Evolutionary conservation across 2,797 vertebrate species (phyloP).

Genomic region (Psittacula derbiana): DNA sequence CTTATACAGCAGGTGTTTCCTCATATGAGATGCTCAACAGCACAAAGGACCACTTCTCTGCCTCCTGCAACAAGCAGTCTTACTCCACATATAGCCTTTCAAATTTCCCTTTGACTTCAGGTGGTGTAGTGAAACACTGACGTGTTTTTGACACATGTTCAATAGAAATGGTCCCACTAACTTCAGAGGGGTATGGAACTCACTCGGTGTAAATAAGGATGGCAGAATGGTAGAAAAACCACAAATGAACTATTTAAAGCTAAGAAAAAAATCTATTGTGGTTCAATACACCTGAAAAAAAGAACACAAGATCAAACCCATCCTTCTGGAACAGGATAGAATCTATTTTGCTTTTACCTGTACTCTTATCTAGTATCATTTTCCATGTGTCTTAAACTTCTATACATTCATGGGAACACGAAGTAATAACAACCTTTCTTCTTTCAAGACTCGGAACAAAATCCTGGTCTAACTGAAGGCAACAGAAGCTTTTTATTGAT

Average conservation of each 20-base stretch:
- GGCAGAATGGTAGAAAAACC: neutral
- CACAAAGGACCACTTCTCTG: neutral
- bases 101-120: neutral
- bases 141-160: neutral
- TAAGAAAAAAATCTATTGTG: neutral
- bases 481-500: neutral
- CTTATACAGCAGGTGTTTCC: neutral
- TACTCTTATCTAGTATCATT: neutral
- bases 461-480: neutral
- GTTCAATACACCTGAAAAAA: neutral
- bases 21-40: neutral
- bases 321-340: neutral
- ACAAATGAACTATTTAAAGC: neutral
- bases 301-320: neutral
- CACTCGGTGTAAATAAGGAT: neutral
- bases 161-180: neutral
- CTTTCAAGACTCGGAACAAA: neutral
- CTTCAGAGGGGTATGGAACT: neutral
- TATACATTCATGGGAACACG: neutral
- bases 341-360: neutral
- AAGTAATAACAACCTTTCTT: neutral
- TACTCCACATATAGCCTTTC: neutral
- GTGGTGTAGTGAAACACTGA: neutral
- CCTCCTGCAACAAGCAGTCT: neutral
- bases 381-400: neutral